phyloP scores from a whole-genome alignment of 2,888 invertebrate species.

The Priocnemis perturbator region DNA sequence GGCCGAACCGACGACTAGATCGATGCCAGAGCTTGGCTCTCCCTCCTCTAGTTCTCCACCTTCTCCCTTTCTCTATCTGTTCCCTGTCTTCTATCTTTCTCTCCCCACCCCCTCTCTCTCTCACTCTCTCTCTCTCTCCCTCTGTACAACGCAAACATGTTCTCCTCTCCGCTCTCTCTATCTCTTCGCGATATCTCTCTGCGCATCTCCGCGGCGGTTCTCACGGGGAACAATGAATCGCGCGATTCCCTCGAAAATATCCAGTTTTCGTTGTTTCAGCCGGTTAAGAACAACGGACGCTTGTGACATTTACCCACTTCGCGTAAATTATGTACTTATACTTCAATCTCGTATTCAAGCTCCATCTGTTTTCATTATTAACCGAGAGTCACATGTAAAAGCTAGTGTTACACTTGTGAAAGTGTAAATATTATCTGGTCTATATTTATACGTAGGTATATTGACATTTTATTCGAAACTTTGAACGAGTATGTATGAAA shows the following conservation, averaged over 20 bases:
- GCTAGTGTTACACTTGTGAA: too few species aligned
- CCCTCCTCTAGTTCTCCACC: conserved; percentile 44
- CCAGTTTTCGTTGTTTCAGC: conserved; percentile 65
- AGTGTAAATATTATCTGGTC: too few species aligned
- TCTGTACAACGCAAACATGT: conserved; percentile 15
- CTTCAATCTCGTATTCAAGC: neutral
- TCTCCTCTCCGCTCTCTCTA: conserved; percentile 39
- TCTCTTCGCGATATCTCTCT: conserved; percentile 63
- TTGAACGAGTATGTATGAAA: too few species aligned
- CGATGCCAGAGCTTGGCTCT: conserved; percentile 62
- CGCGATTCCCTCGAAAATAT: conserved; percentile 67
- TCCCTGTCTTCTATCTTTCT: conserved; percentile 26
- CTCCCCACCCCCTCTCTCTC: conserved; percentile 12
- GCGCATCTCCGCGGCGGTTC: conserved; percentile 63
- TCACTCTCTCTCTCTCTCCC: conserved; percentile 18
- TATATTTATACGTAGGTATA: too few species aligned
- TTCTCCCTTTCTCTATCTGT: conserved; percentile 26
- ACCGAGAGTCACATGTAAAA: too few species aligned
- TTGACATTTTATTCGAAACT: too few species aligned
- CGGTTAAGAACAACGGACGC: conserved; percentile 25
- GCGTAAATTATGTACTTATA: too few species aligned
- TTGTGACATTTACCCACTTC: conserved; percentile 53
- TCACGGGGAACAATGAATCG: conserved; percentile 67
- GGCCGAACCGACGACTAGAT: conserved; percentile 67
- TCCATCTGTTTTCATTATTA: too few species aligned